Base-by-base conservation (phyloP, 2,888 invertebrate genomes). In the Philhelius pedissequus region DNA sequence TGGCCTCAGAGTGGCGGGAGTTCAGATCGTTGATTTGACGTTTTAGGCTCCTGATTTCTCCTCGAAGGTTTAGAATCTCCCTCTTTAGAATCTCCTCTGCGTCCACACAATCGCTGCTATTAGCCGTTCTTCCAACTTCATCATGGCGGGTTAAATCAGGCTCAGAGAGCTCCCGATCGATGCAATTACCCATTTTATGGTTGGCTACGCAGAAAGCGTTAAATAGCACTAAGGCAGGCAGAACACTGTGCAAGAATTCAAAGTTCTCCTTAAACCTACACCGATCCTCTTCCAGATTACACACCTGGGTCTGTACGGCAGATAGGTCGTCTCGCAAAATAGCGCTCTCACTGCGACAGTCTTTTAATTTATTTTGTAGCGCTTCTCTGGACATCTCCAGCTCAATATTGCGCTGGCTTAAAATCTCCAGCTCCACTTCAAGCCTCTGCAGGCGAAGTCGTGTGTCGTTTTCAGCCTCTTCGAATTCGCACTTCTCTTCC, bases 401-500 rank as follows among this genome's bases (percentile, higher is more conserved):
- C 92, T 93, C 92, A 91, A 91, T 88, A 88, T 92, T 92, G 7
- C 92, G 90, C 86, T 92, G 92, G 27, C 89, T 89, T 22, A 91
- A 92, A 78, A 94, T 93, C 89, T 94, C 94, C 88, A 94, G 92
- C 88, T 94, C 94, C 89, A 94, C 93, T 90, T 94, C 94, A 87
- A 94, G 92, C 86, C 94, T 93, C 79, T 92, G 92, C 78, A 92
- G 84, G 15, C 90, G 89, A 6, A 92, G 87, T 64, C 92, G 89
- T n/a, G 95, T 94, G 88, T 95, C 95, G 92, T 95, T 95, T 91
- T 95, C 95, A 30, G 95, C 94, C 90, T 95, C 95, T 91, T 95
- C 95, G 86, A 95, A 92, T 90, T 95, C 95, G 89, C 95, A 94
- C 90, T 94, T 94, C 89, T 95, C 95, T 89, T 95, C 95, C 89